phyloP scores from a whole-genome alignment of 64 coral and sea anemone genomes.

The Exaiptasia diaphana region DNA sequence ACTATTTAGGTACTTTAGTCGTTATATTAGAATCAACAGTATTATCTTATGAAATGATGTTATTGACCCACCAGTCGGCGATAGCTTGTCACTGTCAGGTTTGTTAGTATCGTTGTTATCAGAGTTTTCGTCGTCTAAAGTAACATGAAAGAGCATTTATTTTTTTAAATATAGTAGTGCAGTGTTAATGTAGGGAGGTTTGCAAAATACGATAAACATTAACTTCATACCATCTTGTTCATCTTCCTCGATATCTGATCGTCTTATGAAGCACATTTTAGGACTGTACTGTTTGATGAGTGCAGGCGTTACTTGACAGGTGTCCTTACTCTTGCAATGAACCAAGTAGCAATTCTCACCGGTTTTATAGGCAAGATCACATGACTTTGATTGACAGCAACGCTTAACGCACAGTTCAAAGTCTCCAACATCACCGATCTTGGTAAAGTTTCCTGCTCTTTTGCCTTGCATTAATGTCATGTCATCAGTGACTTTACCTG shows the following conservation, averaged over 20 bases:
- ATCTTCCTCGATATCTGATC: neutral
- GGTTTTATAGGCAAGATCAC: conserved; percentile 78
- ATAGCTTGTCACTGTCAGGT: neutral
- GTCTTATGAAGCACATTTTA: conserved; percentile 51
- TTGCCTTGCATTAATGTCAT: conserved; percentile 60
- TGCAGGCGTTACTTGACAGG: conserved; percentile 61
- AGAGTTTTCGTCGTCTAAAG: neutral
- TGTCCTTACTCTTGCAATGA: conserved; percentile 56
- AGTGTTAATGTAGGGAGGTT: no score
- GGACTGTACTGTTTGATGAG: conserved; percentile 63
- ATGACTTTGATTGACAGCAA: conserved; percentile 67
- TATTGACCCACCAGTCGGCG: conserved; percentile 15
- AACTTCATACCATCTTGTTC: neutral
- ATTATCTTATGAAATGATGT: no score
- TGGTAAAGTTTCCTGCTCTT: conserved; percentile 87
- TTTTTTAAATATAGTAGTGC: no score
- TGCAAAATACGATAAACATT: neutral
- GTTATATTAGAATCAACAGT: no score
- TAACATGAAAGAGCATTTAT: no score
- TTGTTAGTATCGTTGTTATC: conserved; percentile 12
- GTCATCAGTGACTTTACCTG: conserved; percentile 64
- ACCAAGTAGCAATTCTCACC: conserved; percentile 84
- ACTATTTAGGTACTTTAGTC: no score
- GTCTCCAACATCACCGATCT: conserved; percentile 83
- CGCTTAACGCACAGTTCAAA: conserved; percentile 86